Percentiles rank a stretch among this genome's conserved stretches.
phyloP scores from a whole-genome alignment of 92 coral and sea anemone species.

The Porites cylindrica region DNA sequence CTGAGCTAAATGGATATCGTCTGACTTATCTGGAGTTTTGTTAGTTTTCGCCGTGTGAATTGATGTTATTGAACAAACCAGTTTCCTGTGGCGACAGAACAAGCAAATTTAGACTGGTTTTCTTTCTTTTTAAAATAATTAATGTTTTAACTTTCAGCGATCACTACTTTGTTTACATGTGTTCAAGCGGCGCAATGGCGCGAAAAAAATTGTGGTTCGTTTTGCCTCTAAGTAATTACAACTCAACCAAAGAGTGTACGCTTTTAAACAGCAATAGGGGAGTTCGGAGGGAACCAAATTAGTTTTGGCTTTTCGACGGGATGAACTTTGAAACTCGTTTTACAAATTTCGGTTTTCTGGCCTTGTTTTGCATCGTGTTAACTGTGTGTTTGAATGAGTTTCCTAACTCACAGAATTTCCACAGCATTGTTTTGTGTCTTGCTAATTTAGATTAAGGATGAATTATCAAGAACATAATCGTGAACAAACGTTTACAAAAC shows the following conservation, averaged over 20 bases:
- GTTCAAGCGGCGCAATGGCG: constrained; percentile 3
- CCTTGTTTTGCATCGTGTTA: constrained; percentile 17
- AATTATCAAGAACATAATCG: background rate
- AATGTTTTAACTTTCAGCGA: constrained; percentile 22
- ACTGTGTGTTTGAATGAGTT: constrained; percentile 26
- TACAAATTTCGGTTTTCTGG: constrained; percentile 2
- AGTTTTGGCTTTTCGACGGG: background rate
- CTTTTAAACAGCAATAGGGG: background rate
- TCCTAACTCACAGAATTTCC: background rate
- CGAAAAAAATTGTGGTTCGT: background rate
- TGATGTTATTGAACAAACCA: background rate
- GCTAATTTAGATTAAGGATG: background rate
- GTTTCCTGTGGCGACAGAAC: constrained; percentile 16
- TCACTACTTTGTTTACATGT: constrained; percentile 28
- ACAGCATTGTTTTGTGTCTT: background rate
- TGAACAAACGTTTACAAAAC: constrained; percentile 9
- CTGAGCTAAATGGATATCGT: background rate
- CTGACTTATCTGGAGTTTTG: background rate
- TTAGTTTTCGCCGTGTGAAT: background rate
- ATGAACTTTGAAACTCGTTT: background rate
- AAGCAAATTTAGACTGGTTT: constrained; percentile 5
- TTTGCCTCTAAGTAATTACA: background rate
- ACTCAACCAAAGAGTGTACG: background rate
- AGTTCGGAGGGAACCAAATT: background rate
- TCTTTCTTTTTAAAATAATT: background rate